A percentile compares a stretch with the other conserved stretches of the same genome.
Conservation (phyloP, 2,113 vertebrate species). For the Odontophorus gujanensis region DNA sequence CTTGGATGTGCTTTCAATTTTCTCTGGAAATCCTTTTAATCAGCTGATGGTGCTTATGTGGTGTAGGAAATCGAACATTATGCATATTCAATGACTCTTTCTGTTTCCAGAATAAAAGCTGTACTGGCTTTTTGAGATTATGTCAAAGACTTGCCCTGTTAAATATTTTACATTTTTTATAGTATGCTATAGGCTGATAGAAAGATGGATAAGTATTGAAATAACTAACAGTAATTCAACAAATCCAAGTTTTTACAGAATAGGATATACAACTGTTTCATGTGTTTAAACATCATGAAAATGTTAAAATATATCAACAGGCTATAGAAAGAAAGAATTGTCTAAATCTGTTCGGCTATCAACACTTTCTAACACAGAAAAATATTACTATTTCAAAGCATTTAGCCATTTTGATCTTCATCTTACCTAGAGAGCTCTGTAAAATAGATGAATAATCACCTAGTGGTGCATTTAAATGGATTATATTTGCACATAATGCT, state of each 20-base stretch:
- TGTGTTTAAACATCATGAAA: neutral
- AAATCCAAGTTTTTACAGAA: neutral
- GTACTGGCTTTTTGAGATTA: neutral
- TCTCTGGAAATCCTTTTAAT: constrained; percentile 7
- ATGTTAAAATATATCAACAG: neutral
- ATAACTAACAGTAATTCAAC: neutral
- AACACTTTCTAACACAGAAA: neutral
- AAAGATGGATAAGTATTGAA: neutral
- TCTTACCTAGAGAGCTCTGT: neutral
- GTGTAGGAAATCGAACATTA: neutral
- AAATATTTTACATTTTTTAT: neutral
- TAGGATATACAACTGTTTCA: neutral
- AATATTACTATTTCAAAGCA: neutral
- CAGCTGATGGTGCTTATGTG: neutral
- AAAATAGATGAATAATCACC: neutral
- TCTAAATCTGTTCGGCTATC: neutral
- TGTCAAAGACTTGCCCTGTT: neutral
- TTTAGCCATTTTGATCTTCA: neutral
- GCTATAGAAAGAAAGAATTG: neutral
- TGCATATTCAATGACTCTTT: neutral
- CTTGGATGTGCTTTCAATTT: constrained; percentile 8
- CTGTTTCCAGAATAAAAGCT: neutral
- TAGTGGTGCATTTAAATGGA: neutral
- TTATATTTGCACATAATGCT: neutral
- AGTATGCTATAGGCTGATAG: neutral